Base-by-base conservation (phyloP, 2,113 vertebrate genomes). In the Campylomormyrus tamandua region DNA sequence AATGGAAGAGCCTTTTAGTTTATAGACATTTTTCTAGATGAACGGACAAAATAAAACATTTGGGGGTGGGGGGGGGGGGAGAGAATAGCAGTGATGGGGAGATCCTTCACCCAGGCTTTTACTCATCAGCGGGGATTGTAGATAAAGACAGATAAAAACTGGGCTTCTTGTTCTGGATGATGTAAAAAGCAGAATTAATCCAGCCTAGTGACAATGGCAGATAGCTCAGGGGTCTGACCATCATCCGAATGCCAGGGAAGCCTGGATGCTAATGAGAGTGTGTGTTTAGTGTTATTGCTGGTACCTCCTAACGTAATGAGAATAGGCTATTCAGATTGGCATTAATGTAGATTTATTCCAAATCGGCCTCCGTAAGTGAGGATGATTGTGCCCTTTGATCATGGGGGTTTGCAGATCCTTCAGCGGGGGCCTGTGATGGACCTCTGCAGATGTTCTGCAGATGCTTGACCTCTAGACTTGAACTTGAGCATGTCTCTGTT, bases 1-100 rank as follows among this genome's bases (percentile, higher is more conserved):
- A 95, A 95, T 94, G 93, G 93, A 92, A 92, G 90, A 92, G 93
- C 13, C 50, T 35, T 53, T 89, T 74, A 70, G 39, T 66, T 42
- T 58, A 83, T 62, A 39, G 35, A 24, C 80, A 56, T 87, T 66
- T 50, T 87, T 90, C 49, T 21, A 52, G 74, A 53, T 80, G 11
- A 90, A 87, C 15, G 11, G 50, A 31, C 35, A 46, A 89, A 88
- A 70, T 83, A 27, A 80, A 6, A 90, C 42, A 46, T 84, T 89
- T 27, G 31, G 45, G 5, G 10, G 50, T 27, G 46, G 50, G 31
- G 11, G 50, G 11, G 50, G 31, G 15, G 9, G 50, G 35, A 46
- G 49, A 15, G 49, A 19, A 19, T 19, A 42, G 31, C 24, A 13
- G 27, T n/a, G 35, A 53, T 50, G 21, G 46, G 39, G 74, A 39